These are phyloP conservation scores for Rhopalosiphum padi DNA, from an alignment of 1,140 invertebrate genomes.

Conservation along the genomic window DNA sequence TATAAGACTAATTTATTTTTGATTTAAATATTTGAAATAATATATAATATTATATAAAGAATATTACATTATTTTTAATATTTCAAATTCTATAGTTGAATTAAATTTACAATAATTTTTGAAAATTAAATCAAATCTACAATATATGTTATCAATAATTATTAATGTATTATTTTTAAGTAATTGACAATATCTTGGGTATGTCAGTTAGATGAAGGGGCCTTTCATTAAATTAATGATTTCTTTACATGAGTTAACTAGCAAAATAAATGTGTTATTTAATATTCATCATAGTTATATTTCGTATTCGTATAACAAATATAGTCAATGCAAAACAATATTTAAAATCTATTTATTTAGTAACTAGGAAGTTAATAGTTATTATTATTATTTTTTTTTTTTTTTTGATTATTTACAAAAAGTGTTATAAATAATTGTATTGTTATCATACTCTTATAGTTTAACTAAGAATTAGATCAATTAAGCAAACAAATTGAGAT, in stretches of 20 bases:
- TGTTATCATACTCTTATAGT: neutral
- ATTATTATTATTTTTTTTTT: neutral
- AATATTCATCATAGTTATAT: neutral
- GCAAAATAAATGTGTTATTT: neutral
- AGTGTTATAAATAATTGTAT: neutral
- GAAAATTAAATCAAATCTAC: too few relatives aligned
- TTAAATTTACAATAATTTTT: too few relatives aligned
- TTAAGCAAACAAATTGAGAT: neutral
- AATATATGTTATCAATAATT: too few relatives aligned
- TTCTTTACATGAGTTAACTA: neutral
- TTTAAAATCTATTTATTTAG: neutral
- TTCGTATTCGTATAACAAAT: neutral
- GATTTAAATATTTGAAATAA: too few relatives aligned
- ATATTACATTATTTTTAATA: too few relatives aligned
- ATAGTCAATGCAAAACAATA: neutral
- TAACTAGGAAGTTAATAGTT: neutral
- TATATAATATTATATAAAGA: too few relatives aligned
- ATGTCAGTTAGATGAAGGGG: neutral
- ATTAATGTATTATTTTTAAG: too few relatives aligned
- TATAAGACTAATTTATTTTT: too few relatives aligned
- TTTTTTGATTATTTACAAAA: neutral
- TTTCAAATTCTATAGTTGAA: too few relatives aligned
- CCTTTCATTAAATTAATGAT: neutral
- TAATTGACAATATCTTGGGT: too few relatives aligned
- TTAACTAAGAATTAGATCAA: neutral